These are phyloP conservation scores for Crotalus horridus DNA, from an alignment of 2,113 vertebrate species.

Conservation along the genomic window DNA sequence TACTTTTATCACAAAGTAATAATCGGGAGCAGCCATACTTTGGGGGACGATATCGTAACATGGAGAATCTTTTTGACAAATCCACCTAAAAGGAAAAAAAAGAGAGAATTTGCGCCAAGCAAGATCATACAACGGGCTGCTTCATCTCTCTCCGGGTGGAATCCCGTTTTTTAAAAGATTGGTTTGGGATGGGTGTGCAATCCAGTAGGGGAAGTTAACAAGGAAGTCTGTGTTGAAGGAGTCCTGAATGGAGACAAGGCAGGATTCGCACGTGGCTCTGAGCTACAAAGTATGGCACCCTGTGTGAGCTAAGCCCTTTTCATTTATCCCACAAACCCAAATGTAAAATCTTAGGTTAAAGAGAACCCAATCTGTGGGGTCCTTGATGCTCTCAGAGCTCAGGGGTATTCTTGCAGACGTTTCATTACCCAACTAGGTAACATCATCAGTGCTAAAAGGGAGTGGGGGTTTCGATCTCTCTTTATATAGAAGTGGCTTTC, in stretches of 20 bases:
- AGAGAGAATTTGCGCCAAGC: not conserved
- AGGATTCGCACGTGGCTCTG: not conserved
- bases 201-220: not conserved
- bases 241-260: not conserved
- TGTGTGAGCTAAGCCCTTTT: not conserved
- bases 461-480: no score
- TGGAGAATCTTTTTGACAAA: slow-evolving; percentile 53
- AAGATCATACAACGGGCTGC: not conserved
- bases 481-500: no score
- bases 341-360: not conserved
- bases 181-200: not conserved
- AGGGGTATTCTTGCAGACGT: no score
- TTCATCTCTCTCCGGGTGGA: not conserved
- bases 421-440: not conserved
- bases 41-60: slow-evolving; percentile 49
- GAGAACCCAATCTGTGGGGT: not conserved
- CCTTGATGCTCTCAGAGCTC: no score
- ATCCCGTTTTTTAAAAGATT: not conserved
- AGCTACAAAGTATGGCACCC: not conserved
- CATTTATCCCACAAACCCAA: not conserved
- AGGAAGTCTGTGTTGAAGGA: not conserved
- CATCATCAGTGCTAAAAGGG: not conserved
- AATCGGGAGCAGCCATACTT: slow-evolving; percentile 39
- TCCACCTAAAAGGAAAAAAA: slow-evolving; percentile 44
- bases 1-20: slow-evolving; percentile 60